A percentile compares a stretch with the other conserved stretches of the same genome.
These are phyloP conservation scores for Campoplex nolae DNA, from an alignment of 2,888 invertebrate species.

Conservation along the genomic window DNA sequence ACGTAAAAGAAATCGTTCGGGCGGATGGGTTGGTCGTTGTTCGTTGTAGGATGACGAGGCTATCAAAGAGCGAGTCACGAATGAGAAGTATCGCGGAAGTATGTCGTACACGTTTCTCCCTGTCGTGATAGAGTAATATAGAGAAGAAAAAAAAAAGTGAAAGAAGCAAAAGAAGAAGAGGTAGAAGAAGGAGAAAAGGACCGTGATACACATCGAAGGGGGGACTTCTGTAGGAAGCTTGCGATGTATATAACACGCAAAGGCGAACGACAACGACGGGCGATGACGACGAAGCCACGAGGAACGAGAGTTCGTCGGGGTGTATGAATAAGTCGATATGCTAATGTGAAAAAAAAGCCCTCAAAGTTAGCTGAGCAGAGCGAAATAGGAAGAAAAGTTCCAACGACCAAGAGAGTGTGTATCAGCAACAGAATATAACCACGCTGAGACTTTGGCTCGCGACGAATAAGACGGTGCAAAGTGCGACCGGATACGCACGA, in stretches of 20 bases:
- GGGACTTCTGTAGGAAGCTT: constrained; percentile 37
- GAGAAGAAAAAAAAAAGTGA: constrained; percentile 4
- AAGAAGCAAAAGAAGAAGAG: constrained; percentile 5
- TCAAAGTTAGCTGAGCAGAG: constrained; percentile 78
- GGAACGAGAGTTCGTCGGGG: constrained; percentile 70
- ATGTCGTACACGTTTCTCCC: constrained; percentile 63
- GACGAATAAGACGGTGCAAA: constrained; percentile 71
- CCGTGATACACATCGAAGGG: constrained; percentile 38
- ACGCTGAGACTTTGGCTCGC: constrained; percentile 54
- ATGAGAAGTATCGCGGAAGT: constrained; percentile 62
- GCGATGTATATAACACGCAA: constrained; percentile 43
- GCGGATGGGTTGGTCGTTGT: constrained; percentile 29
- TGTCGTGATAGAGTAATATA: constrained; percentile 36
- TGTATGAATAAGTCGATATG: constrained; percentile 83
- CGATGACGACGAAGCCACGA: constrained; percentile 50
- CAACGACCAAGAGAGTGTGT: constrained; percentile 62
- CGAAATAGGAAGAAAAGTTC: constrained; percentile 78
- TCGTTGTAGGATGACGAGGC: constrained; percentile 54
- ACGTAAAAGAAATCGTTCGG: neutral
- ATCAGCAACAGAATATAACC: constrained; percentile 26
- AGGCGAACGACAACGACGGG: constrained; percentile 41
- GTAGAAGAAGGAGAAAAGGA: constrained; percentile 24
- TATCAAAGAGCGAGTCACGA: constrained; percentile 64
- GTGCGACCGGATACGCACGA: constrained; percentile 60
- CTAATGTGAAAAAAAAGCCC: constrained; percentile 78